Conservation (phyloP, 2,888 invertebrate genomes). For the Trichopria drosophilae region DNA sequence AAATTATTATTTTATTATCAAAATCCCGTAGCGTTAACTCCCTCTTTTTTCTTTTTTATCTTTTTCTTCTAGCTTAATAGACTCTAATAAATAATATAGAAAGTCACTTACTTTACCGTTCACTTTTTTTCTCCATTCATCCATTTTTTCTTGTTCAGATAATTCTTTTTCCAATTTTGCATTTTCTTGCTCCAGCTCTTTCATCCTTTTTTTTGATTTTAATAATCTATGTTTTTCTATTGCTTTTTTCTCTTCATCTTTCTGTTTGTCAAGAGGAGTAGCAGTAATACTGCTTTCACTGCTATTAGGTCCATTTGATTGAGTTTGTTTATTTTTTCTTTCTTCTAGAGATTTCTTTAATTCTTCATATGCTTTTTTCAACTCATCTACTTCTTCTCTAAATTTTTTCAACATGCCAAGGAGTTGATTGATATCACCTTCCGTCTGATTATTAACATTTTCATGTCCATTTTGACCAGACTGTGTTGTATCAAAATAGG, state of each 20-base stretch:
- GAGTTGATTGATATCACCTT: no score
- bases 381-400: constrained; percentile 1
- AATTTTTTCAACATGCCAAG: constrained; percentile 5
- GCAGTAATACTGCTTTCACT: constrained; percentile 6
- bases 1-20: constrained; percentile 16
- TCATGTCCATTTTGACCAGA: no score
- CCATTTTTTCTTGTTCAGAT: constrained; percentile 11
- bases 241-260: constrained; percentile 2
- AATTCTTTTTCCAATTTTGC: not conserved
- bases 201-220: not conserved
- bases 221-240: not conserved
- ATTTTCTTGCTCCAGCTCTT: not conserved
- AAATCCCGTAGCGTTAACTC: constrained; percentile 15
- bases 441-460: no score
- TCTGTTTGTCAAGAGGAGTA: constrained; percentile 3
- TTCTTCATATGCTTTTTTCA: constrained; percentile 5
- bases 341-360: constrained; percentile 8
- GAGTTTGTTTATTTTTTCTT: constrained; percentile 4
- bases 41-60: constrained; percentile 12
- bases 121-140: constrained; percentile 16
- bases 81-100: constrained; percentile 17
- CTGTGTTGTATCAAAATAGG: no score
- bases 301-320: constrained; percentile 6
- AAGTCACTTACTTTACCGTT: constrained; percentile 15
- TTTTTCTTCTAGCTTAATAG: constrained; percentile 19